Conservation (phyloP, 2,888 invertebrate species). For the Fragum fragum region DNA sequence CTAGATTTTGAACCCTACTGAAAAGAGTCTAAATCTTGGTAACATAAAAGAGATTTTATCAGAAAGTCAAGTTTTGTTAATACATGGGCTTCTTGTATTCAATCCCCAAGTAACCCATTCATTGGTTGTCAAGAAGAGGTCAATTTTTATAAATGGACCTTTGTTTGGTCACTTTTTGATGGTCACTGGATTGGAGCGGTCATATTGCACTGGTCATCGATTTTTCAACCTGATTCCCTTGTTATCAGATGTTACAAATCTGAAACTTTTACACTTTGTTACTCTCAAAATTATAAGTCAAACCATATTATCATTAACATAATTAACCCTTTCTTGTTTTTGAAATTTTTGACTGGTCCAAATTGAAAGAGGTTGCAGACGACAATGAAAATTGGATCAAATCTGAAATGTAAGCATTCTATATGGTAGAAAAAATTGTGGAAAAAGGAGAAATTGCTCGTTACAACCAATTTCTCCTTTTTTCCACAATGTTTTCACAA, state of each 20-base stretch:
- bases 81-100: neutral
- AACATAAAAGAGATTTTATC: neutral
- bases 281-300: too few species aligned
- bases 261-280: too few species aligned
- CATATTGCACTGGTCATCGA: slow-evolving; percentile 29
- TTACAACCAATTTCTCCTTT: too few species aligned
- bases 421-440: too few species aligned
- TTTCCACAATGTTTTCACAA: too few species aligned
- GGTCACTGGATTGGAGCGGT: slow-evolving; percentile 28
- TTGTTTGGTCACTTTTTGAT: slow-evolving; percentile 15
- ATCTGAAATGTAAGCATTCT: too few species aligned
- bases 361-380: too few species aligned
- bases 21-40: neutral
- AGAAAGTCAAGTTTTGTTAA: slow-evolving; percentile 2
- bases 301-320: too few species aligned
- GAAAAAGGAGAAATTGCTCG: too few species aligned
- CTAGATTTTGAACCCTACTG: neutral
- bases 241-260: neutral
- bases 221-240: neutral
- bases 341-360: too few species aligned
- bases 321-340: too few species aligned
- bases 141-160: slow-evolving; percentile 29
- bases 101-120: slow-evolving; percentile 5
- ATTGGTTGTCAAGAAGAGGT: slow-evolving; percentile 17
- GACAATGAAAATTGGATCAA: too few species aligned